Percentiles rank a stretch among this genome's conserved stretches.
Conservation (phyloP, 2,113 vertebrate species). For the Nyctereutes procyonoides region DNA sequence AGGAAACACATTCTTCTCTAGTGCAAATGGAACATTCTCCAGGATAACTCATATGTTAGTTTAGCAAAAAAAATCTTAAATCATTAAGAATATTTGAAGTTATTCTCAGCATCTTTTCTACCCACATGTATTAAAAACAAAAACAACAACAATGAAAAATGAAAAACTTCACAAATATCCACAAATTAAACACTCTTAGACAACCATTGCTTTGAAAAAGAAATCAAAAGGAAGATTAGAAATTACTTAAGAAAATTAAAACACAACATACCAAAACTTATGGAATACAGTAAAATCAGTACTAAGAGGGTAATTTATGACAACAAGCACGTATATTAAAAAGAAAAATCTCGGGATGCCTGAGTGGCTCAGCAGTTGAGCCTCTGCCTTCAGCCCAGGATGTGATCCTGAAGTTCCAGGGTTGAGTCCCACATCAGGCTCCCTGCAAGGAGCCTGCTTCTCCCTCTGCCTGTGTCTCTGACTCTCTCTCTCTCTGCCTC, state of each 20-base stretch:
- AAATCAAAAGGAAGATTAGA: neutral
- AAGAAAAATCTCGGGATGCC: neutral
- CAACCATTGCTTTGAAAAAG: neutral
- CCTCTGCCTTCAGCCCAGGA: no score
- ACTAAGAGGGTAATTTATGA: neutral
- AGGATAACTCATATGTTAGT: neutral
- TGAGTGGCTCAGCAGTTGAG: no score
- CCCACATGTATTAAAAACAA: neutral
- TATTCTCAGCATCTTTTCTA: neutral
- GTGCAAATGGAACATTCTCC: neutral
- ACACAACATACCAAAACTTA: neutral
- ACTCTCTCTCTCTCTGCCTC: no score
- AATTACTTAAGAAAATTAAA: neutral
- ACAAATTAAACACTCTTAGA: neutral
- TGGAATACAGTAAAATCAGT: neutral
- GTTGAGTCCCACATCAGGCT: no score
- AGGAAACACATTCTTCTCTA: neutral
- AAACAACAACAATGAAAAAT: neutral
- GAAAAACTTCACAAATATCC: neutral
- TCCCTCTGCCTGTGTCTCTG: no score
- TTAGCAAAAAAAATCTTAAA: neutral
- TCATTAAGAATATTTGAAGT: neutral
- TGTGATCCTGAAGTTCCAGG: no score
- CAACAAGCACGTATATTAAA: neutral
- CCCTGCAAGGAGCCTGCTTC: no score